Evolutionary conservation across 2,113 vertebrate species (phyloP).

Genomic region (Laticauda laticaudata): DNA sequence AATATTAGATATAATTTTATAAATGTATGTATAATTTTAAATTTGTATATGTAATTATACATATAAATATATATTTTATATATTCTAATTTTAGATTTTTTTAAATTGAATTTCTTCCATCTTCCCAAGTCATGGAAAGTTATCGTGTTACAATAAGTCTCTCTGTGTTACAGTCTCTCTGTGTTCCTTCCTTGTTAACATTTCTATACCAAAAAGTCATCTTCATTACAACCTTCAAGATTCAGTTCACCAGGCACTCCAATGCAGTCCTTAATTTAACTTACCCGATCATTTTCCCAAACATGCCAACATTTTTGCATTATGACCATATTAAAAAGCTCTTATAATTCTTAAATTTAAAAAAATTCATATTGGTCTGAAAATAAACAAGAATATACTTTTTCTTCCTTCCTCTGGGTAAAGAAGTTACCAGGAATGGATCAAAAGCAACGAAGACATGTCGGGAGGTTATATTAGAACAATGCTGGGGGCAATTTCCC

Average conservation of each 20-base stretch:
- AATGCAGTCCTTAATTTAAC: not conserved
- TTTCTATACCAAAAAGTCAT: not conserved
- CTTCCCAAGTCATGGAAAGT: not conserved
- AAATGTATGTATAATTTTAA: not conserved
- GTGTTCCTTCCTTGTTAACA: not conserved
- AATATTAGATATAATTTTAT: not conserved
- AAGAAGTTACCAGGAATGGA: not conserved
- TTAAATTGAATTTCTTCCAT: not conserved
- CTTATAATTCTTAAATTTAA: not conserved
- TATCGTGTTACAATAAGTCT: not conserved
- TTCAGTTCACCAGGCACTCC: not conserved
- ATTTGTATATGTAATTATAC: not conserved
- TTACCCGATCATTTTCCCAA: not conserved
- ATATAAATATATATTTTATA: too few species aligned
- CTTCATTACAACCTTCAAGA: not conserved
- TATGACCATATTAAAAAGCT: not conserved
- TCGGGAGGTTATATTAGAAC: not conserved
- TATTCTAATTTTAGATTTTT: not conserved
- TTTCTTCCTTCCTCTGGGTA: not conserved
- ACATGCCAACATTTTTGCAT: not conserved
- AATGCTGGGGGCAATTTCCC: not conserved
- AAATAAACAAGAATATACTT: not conserved
- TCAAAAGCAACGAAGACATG: not conserved
- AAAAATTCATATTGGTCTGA: not conserved
- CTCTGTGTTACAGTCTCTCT: not conserved